Evolutionary conservation across 2,113 vertebrate genomes (phyloP), one percentile per base, ranked within the genome.

Genomic region (Grammomys dolichurus): DNA sequence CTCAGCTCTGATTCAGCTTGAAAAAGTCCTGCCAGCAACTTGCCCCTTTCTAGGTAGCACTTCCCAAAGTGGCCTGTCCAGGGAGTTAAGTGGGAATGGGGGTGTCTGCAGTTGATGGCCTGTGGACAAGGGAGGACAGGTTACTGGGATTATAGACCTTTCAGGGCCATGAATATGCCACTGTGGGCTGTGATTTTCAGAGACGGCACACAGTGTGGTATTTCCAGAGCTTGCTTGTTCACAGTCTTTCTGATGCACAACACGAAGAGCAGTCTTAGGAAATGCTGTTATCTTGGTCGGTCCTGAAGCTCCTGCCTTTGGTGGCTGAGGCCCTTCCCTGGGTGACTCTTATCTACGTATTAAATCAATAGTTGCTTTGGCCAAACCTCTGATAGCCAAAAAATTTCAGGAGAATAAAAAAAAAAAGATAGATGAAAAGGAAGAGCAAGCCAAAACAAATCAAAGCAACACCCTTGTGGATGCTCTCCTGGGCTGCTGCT

Each of bases 161-260:
- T 20, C 86, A 72, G 67, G 67, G 85, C 65, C 33, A 6, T n/a
- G 33, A 22, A 1, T 4, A 48, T 36, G 36, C 69, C 40, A 1
- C 3, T 14, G 26, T 43, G 67, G 76, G 60, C 77, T 11, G 4
- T 1, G 93, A 72, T 75, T 76, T 70, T 76, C 48, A 58, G 88
- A 77, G 81, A 96, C 11, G n/a, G 0, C 1, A 73, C 16, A 1
- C 31, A 33, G 60, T 0, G 78, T 19, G 65, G 31, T 72, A 13
- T 86, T 89, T 86, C 93, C 58, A 73, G 77, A 87, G 58, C 36
- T 24, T 56, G 9, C 51, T 48, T 70, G 84, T 87, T 63, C 87
- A 0, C 7, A 43, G 58, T 11, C 24, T 51, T 69, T 77, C 78
- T 4, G 1, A 1, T 11, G n/a, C 1, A 8, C 40, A 56, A 0